Conservation (phyloP, 2,888 invertebrate genomes). For the Drosophila multiciliata region DNA sequence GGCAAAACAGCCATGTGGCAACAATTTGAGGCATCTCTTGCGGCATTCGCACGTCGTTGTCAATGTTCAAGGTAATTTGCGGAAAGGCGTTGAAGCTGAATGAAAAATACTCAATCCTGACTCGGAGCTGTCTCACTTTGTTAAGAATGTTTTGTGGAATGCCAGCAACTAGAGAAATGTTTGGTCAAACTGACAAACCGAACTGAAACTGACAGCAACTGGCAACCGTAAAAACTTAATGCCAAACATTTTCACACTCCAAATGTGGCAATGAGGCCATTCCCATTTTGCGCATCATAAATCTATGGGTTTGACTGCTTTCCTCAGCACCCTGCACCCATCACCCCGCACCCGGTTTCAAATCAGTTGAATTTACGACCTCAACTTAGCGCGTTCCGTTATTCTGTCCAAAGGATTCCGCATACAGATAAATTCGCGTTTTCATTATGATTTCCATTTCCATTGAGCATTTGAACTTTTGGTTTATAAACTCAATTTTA, state of each 20-base stretch:
- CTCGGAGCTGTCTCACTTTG: constrained; percentile 42
- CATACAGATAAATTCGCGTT: constrained; percentile 37
- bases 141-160: constrained; percentile 57
- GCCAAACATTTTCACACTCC: constrained; percentile 45
- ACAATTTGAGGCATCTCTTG: constrained; percentile 38
- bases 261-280: constrained; percentile 58
- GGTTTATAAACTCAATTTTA: constrained; percentile 26
- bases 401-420: constrained; percentile 19
- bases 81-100: constrained; percentile 61
- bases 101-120: constrained; percentile 6
- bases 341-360: not conserved
- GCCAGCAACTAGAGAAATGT: constrained; percentile 44
- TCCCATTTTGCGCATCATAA: constrained; percentile 57
- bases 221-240: constrained; percentile 38
- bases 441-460: constrained; percentile 44
- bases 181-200: constrained; percentile 11
- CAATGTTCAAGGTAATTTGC: constrained; percentile 29
- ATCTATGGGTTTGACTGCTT: constrained; percentile 37
- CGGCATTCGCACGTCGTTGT: constrained; percentile 30
- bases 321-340: too few species aligned
- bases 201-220: constrained; percentile 39
- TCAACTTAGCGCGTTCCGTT: constrained; percentile 23
- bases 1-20: constrained; percentile 49
- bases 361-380: constrained; percentile 53
- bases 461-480: constrained; percentile 34